A percentile compares a stretch with the other conserved stretches of the same genome.
Conservation (phyloP, 53 echinoderm and acorn worm genomes). For the Mesocentrotus franciscanus region DNA sequence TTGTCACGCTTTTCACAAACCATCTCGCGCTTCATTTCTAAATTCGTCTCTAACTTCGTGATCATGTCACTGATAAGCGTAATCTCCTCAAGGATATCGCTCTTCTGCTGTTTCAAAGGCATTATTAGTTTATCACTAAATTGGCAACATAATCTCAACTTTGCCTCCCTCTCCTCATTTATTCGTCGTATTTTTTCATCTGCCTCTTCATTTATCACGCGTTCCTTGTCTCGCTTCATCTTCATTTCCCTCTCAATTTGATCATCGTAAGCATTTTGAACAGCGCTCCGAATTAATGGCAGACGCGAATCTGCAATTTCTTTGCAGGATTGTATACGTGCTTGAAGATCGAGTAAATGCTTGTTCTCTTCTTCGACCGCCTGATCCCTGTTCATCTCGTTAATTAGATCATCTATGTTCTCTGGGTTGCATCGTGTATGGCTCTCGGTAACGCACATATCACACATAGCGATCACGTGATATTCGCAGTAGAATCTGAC, state of each 20-base stretch:
- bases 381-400: background rate
- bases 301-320: background rate
- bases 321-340: background rate
- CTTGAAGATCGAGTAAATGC: background rate
- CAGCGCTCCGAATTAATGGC: background rate
- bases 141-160: background rate
- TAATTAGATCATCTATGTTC: background rate
- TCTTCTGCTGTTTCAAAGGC: background rate
- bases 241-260: background rate
- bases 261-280: background rate
- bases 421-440: background rate
- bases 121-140: background rate
- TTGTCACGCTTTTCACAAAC: background rate
- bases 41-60: no score
- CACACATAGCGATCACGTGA: background rate
- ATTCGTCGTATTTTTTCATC: background rate
- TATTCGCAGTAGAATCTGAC: constrained; percentile 10
- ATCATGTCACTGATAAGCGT: background rate
- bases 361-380: background rate
- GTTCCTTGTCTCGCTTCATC: background rate
- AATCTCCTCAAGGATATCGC: background rate
- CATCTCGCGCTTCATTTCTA: no score
- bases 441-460: background rate
- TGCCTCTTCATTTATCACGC: background rate
- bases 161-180: background rate